Evolutionary conservation across 2,797 vertebrate species (phyloP), one percentile per base, ranked within the genome.

Genomic region (Falco novaeseelandiae): DNA sequence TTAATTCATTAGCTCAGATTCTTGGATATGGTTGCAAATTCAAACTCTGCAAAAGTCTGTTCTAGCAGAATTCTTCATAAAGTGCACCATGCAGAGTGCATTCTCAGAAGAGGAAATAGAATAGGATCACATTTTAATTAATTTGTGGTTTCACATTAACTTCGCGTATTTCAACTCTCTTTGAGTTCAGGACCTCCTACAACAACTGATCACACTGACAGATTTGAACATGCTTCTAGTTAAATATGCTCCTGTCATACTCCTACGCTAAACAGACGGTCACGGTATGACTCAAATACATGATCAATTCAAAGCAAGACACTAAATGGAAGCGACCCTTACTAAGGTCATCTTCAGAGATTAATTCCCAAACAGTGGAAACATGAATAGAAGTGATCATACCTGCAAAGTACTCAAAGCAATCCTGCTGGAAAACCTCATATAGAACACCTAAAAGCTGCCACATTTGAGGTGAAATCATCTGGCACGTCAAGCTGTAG

Each of bases 361-460:
- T 10, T 10, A 86, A 95, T 73, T 72, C 62, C 36, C 52, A 46
- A 91, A 59, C 25, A 81, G 16, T 9, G 42, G 49, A 69, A 81
- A 67, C 17, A 76, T 38, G 27, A 90, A 13, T 1, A 57, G 71
- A 83, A 86, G 29, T 55, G 46, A 73, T 27, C 77, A 18, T 93
- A 99, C 99, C 99, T 98, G 99, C 99, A 94, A 99, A 99, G 97
- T 99, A 99, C 92, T 99, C 99, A 54, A 99, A 99, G 97, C 99
- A 99, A 97, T 99, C 99, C 40, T 99, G 99, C 96, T 99, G 99
- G 95, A 99, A 99, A 90, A 99, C 99, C 78, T 99, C 99, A 14
- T 98, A 99, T 8, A 99, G 96, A 83, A 99, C 98, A 8, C 98
- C 98, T 19, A 99, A 98, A 49, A 99, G 99, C 97, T 99, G 99